Evolutionary conservation across 1,140 invertebrate species (phyloP).

Genomic region (Phymastichus coffea): DNA sequence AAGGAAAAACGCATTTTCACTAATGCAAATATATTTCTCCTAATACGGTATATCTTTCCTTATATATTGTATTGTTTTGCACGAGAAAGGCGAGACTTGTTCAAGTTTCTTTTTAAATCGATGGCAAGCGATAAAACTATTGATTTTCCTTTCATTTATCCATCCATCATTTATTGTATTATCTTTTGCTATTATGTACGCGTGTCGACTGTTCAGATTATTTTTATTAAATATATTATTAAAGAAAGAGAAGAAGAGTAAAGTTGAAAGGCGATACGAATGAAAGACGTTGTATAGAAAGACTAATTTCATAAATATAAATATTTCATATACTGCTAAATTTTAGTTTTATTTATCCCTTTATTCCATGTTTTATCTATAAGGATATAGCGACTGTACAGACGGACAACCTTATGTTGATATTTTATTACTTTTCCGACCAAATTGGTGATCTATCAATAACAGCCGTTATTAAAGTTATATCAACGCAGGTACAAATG

Average conservation of each 20-base stretch:
- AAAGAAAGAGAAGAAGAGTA: slow-evolving; percentile 8
- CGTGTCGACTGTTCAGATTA: neutral
- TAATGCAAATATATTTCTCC: slow-evolving; percentile 1
- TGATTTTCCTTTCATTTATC: slow-evolving; percentile 12
- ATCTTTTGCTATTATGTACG: slow-evolving; percentile 14
- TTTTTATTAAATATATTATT: slow-evolving; percentile 6
- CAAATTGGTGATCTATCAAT: too few species aligned
- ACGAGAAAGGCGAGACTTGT: slow-evolving; percentile 1
- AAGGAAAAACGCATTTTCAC: neutral
- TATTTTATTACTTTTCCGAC: too few species aligned
- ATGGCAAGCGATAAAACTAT: slow-evolving; percentile 13
- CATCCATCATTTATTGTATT: slow-evolving; percentile 20
- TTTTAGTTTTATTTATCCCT: too few species aligned
- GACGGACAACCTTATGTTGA: too few species aligned
- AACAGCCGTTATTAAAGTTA: too few species aligned
- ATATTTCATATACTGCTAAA: slow-evolving; percentile 54
- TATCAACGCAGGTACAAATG: too few species aligned
- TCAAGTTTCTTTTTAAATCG: slow-evolving; percentile 4
- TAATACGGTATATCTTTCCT: slow-evolving; percentile 7
- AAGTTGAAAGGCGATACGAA: slow-evolving; percentile 11
- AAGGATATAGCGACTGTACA: too few species aligned
- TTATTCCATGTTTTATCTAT: too few species aligned
- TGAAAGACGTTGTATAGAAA: slow-evolving; percentile 54
- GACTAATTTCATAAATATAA: slow-evolving; percentile 57
- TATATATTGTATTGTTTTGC: neutral